Percentiles rank a stretch among this genome's conserved stretches.
Evolutionary conservation across 2,113 vertebrate genomes (phyloP).

Genomic region (Myrmecobius fasciatus): DNA sequence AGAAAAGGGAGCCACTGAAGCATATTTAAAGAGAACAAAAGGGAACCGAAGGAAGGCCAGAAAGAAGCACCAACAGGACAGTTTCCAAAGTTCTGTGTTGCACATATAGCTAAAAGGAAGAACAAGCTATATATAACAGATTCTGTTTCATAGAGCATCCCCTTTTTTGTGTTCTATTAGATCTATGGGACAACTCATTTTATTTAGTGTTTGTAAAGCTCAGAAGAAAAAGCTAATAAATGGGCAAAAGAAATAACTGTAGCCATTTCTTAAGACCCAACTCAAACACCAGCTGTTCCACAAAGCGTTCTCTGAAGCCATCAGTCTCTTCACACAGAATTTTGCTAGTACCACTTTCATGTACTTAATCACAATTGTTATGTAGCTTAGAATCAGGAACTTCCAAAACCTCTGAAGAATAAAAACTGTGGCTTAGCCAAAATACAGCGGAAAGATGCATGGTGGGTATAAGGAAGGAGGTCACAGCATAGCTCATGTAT

Average conservation of each 20-base stretch:
- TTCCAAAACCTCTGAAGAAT: not conserved
- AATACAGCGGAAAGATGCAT: not conserved
- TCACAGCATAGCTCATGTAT: not conserved
- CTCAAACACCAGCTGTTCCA: not conserved
- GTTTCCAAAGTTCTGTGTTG: not conserved
- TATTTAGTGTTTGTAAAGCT: not conserved
- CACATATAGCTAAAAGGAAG: not conserved
- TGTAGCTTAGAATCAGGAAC: not conserved
- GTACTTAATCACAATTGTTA: not conserved
- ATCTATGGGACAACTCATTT: not conserved
- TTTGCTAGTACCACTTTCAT: not conserved
- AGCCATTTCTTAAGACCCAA: not conserved
- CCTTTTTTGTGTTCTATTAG: not conserved
- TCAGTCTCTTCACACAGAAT: not conserved
- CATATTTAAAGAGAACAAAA: not conserved
- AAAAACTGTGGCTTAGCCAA: not conserved
- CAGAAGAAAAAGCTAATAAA: not conserved
- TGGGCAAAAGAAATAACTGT: not conserved
- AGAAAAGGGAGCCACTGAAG: not conserved
- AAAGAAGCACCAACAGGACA: not conserved
- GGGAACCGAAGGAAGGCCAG: not conserved
- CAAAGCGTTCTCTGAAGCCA: not conserved
- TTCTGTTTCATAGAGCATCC: not conserved
- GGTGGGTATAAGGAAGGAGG: not conserved
- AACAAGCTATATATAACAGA: not conserved